Base-by-base conservation (phyloP, 2,113 vertebrate species). In the Cisticola juncidis region DNA sequence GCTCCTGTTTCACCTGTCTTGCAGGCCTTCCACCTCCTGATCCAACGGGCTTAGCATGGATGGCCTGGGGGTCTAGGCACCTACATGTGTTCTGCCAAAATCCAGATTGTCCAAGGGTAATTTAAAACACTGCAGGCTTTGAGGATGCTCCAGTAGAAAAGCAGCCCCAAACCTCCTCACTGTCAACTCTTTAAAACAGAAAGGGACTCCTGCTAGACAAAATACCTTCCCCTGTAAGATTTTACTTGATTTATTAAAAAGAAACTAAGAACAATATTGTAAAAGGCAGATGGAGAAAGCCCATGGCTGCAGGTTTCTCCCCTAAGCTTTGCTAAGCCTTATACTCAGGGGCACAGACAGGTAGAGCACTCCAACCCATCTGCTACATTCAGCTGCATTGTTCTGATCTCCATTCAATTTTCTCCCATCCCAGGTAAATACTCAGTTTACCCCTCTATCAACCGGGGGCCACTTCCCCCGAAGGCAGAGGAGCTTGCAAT, bases 311-410 rank as follows among this genome's bases (percentile, higher is more conserved):
- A 56, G 36, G 24, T 28, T 1, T 1, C 61, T 85, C 66, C 24
- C 9, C 17, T 58, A 74, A 51, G 69, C 35, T 70, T 65, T 70
- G 50, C 54, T 68, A 66, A 62, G 57, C 29, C 33, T 33, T 44
- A 0, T 14, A 3, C 33, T 58, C 12, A 12, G 13, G 25, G 15
- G 14, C 25, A 62, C 0, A 1, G 35, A 26, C 9, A 54, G 19
- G 38, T 57, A 48, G 20, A 54, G 18, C 45, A 58, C 20, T 19
- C 22, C 8, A 1, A 45, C 4, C 33, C 10, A 0, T 5, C 2
- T 2, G 56, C 29, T 79, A 3, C 7, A 22, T 19, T 54, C 58
- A 10, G 40, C 28, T 62, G 24, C 44, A 5, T 5, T 47, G 14
- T 8, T 45, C 80, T 51, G 29, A 47, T 31, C 33, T 24, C 7